phyloP scores from a whole-genome alignment of 2,113 vertebrate species.

The Sialia sialis region DNA sequence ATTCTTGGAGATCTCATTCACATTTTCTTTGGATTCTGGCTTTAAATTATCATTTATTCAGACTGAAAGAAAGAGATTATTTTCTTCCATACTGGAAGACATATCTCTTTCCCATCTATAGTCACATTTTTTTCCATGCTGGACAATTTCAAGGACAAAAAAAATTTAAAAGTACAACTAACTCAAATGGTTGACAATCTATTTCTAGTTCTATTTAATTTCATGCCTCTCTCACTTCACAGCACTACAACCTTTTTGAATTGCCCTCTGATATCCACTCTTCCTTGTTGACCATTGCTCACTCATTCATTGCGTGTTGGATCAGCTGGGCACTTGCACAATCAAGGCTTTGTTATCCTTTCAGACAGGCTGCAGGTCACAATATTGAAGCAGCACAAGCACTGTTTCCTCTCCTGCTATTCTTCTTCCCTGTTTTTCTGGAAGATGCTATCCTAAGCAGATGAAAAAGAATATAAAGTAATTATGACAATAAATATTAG shows the following conservation, averaged over 20 bases:
- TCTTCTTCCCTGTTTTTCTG: constrained; percentile 20
- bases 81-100: background rate
- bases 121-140: background rate
- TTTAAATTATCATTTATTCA: background rate
- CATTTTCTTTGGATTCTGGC: background rate
- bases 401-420: constrained; percentile 52
- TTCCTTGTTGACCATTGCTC: constrained; percentile 64
- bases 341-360: constrained; percentile 60
- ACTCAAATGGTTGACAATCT: background rate
- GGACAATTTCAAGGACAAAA: background rate
- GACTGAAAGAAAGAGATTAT: background rate
- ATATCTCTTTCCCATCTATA: background rate
- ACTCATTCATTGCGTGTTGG: constrained; percentile 69
- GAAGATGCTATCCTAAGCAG: background rate
- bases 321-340: constrained; percentile 69
- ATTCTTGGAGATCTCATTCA: background rate
- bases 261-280: constrained; percentile 61
- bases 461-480: background rate
- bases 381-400: constrained; percentile 67
- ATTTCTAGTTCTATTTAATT: background rate
- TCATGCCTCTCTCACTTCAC: constrained; percentile 35
- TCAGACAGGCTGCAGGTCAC: constrained; percentile 65
- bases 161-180: background rate
- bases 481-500: background rate
- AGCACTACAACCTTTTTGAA: constrained; percentile 53